phyloP scores from a whole-genome alignment of 2,888 invertebrate species.

The Tetheella fluctuosa region DNA sequence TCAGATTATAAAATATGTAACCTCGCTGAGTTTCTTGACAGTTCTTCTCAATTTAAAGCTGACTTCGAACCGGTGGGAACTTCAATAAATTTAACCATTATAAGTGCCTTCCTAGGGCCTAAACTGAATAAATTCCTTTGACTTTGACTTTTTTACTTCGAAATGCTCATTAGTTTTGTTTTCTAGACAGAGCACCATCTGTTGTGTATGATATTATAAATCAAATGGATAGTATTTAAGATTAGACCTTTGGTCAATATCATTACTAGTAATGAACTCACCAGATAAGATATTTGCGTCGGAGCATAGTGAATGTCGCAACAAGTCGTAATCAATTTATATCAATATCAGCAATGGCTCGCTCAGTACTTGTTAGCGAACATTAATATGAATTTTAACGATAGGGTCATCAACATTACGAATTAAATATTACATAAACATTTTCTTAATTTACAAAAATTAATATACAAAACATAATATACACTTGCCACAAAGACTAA shows the following conservation, averaged over 20 bases:
- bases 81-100: no score
- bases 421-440: background rate
- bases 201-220: slow-evolving; percentile 38
- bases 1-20: no score
- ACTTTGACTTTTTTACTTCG: no score
- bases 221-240: slow-evolving; percentile 53
- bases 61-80: no score
- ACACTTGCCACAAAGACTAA: no score
- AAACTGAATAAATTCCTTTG: no score
- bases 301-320: slow-evolving; percentile 72
- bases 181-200: slow-evolving; percentile 4
- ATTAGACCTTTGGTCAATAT: slow-evolving; percentile 52
- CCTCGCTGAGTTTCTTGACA: no score
- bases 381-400: slow-evolving; percentile 76
- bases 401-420: slow-evolving; percentile 58
- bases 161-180: background rate
- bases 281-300: slow-evolving; percentile 75
- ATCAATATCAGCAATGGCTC: slow-evolving; percentile 81
- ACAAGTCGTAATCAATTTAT: slow-evolving; percentile 81
- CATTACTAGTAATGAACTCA: slow-evolving; percentile 64
- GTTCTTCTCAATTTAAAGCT: no score
- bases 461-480: no score
- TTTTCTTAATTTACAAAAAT: no score
- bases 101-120: no score
- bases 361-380: slow-evolving; percentile 73